phyloP scores from a whole-genome alignment of 2,888 invertebrate species.

The Hylaea fasciaria region DNA sequence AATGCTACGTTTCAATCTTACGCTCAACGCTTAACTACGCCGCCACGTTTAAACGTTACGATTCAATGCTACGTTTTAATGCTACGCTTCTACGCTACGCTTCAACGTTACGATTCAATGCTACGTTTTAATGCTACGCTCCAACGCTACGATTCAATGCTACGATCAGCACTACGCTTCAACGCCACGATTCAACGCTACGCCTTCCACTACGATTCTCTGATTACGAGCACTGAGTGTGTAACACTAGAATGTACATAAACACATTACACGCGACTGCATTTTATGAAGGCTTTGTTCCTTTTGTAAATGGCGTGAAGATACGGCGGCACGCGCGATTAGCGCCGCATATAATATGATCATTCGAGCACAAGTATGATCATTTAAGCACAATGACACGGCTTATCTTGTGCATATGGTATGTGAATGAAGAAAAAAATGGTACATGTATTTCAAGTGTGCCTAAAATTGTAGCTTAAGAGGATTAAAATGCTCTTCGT shows the following conservation, averaged over 20 bases:
- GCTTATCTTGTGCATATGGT: slow-evolving; percentile 17
- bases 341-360: slow-evolving; percentile 28
- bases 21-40: too few species aligned
- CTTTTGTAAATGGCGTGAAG: slow-evolving; percentile 35
- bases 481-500: neutral
- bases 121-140: too few species aligned
- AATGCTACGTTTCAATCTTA: too few species aligned
- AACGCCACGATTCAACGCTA: too few species aligned
- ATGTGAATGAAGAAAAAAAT: slow-evolving; percentile 35
- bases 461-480: neutral
- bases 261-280: slow-evolving; percentile 36
- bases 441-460: neutral
- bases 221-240: neutral
- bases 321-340: slow-evolving; percentile 25
- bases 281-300: slow-evolving; percentile 33
- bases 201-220: neutral
- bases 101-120: too few species aligned
- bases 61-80: too few species aligned
- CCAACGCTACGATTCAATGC: too few species aligned
- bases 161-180: too few species aligned
- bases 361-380: neutral
- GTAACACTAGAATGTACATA: slow-evolving; percentile 30
- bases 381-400: slow-evolving; percentile 29
- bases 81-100: too few species aligned
- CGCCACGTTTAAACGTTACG: too few species aligned